Base-by-base conservation (phyloP, 2,888 invertebrate species). In the Calameuta pallipes region DNA sequence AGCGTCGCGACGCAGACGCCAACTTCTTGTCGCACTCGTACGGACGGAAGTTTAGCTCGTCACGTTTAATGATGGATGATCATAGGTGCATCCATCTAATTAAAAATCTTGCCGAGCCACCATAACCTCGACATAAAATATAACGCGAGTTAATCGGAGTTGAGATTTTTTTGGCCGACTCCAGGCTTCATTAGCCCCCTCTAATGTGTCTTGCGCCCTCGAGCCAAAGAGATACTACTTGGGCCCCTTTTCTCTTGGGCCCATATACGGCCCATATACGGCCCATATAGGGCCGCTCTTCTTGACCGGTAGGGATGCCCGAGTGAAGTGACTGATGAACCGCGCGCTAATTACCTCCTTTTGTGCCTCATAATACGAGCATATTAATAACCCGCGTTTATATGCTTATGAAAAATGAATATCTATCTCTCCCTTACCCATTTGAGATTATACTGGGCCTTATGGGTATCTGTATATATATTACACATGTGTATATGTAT, bases 291-390 rank as follows among this genome's bases (percentile, higher is more conserved):
- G 79, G 79, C 73, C 76, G 76, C 73, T 78, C 80, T 31, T 71
- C 71, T 71, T 71, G 71, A 71, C 71, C 71, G 78, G 74, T 69
- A 78, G 75, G 36, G 82, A 77, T 84, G 81, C 74, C 80, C 81
- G 86, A 87, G 87, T 89, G 90, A 85, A 87, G 87, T 90, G 90
- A 90, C 89, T 89, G 88, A 90, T 90, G 90, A 88, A 88, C 89
- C 85, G 84, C 83, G 83, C 87, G 87, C 89, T 90, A 90, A 90
- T 90, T 90, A 90, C 87, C 88, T 89, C 87, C 89, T 87, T 85
- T 90, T 85, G 87, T 87, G 85, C 86, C 84, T 83, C 83, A 83
- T 89, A 89, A 89, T 87, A 87, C 86, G 84, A 83, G 83, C 84
- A 83, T 89, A 90, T 90, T 90, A 89, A 90, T 90, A 90, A 89